These are phyloP conservation scores for Leptinotarsa peninsularis DNA, from an alignment of 2,888 invertebrate species.

Conservation along the genomic window DNA sequence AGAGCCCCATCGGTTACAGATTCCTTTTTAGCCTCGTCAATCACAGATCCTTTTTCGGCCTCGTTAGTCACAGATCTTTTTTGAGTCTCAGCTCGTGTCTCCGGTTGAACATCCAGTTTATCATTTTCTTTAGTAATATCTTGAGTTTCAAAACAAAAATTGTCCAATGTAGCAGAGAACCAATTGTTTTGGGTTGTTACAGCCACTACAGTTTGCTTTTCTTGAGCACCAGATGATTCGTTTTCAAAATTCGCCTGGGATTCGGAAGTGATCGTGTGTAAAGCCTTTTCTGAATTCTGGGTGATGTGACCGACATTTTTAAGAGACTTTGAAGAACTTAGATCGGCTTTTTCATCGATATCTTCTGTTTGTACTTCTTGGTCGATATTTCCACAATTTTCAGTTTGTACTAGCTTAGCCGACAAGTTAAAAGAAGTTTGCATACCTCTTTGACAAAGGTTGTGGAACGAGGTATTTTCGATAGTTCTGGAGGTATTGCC, in stretches of 20 bases:
- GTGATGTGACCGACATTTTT: background rate
- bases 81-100: background rate
- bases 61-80: background rate
- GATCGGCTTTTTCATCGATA: constrained; percentile 2
- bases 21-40: background rate
- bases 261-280: background rate
- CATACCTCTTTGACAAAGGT: background rate
- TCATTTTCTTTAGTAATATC: constrained; percentile 28
- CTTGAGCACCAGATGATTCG: background rate
- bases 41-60: background rate
- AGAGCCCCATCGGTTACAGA: background rate
- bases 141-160: constrained; percentile 41
- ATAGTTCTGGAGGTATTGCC: background rate
- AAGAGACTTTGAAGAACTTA: background rate
- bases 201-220: background rate
- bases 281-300: constrained; percentile 13
- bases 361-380: constrained; percentile 14
- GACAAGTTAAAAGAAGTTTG: background rate
- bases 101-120: background rate
- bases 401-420: background rate
- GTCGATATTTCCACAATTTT: background rate
- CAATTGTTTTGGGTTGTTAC: constrained; percentile 29
- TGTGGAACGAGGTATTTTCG: background rate
- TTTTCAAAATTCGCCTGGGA: background rate
- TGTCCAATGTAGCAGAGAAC: constrained; percentile 33